Evolutionary conservation across 2,113 vertebrate species (phyloP).

Genomic region (Terrapene triunguis): DNA sequence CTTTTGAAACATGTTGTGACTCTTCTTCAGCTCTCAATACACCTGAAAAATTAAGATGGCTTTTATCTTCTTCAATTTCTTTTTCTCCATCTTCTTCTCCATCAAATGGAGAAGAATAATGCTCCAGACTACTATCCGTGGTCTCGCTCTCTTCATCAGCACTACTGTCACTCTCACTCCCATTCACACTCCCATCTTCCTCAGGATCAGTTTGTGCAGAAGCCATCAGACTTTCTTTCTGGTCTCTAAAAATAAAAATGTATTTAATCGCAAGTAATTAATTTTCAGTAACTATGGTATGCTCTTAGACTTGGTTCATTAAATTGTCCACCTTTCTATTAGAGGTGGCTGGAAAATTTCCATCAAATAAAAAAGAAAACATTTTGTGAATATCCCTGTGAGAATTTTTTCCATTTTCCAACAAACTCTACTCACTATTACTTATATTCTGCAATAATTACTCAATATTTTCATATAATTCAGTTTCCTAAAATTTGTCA

Average conservation of each 20-base stretch:
- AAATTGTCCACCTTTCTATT: neutral
- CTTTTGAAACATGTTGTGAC: neutral
- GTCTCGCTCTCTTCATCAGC: neutral
- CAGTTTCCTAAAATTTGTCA: neutral
- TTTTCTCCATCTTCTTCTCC: neutral
- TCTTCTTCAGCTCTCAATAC: neutral
- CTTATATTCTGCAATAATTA: neutral
- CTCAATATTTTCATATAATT: neutral
- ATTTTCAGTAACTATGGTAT: neutral
- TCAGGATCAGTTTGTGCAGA: neutral
- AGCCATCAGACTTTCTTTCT: constrained; percentile 43
- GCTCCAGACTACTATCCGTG: neutral
- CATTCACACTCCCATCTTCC: neutral
- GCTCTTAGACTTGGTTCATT: neutral
- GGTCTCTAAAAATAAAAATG: constrained; percentile 5
- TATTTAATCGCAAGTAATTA: neutral
- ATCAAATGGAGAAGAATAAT: neutral
- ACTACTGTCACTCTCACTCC: neutral
- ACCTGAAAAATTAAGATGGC: neutral
- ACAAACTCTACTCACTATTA: neutral
- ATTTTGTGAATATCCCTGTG: neutral
- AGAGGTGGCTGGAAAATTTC: neutral
- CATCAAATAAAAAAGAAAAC: neutral
- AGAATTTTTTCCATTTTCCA: neutral
- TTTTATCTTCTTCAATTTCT: neutral